Evolutionary conservation across 2,113 vertebrate species (phyloP).

Genomic region (Poecilia latipinna): DNA sequence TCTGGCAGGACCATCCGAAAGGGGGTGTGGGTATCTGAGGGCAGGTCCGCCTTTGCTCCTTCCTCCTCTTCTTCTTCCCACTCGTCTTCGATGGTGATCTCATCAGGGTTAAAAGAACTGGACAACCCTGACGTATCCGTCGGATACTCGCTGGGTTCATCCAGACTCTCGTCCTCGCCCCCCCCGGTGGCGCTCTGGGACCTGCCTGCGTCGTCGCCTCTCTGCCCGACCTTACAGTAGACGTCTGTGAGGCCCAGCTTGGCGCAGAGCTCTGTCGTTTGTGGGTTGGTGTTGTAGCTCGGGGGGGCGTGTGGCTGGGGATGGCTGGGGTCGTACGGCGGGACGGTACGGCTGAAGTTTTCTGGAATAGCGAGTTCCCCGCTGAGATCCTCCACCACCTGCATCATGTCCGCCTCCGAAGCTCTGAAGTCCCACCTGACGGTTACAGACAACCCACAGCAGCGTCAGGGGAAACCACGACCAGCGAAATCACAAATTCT

Average conservation of each 20-base stretch:
- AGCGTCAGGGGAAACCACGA: neutral
- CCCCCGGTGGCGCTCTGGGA: constrained; percentile 54
- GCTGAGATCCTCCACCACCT: constrained; percentile 84
- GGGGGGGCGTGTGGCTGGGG: constrained; percentile 79
- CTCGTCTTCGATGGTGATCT: constrained; percentile 93
- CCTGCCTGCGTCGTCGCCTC: constrained; percentile 45
- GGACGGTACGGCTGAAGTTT: constrained; percentile 89
- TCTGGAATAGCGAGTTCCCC: constrained; percentile 87
- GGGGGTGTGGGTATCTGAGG: constrained; percentile 54
- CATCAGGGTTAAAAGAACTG: constrained; percentile 91
- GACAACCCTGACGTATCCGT: constrained; percentile 89
- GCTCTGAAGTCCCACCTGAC: constrained; percentile 93
- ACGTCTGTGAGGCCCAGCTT: constrained; percentile 90
- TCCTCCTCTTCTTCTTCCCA: constrained; percentile 79
- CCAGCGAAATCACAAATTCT: too few relatives aligned
- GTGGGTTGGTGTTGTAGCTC: constrained; percentile 86
- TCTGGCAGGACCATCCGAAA: constrained; percentile 73
- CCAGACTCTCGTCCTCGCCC: constrained; percentile 81
- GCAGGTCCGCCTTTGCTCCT: constrained; percentile 47
- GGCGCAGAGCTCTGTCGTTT: constrained; percentile 95
- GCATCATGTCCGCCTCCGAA: constrained; percentile 87
- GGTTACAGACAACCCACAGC: neutral
- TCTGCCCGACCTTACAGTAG: constrained; percentile 82
- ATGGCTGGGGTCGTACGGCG: constrained; percentile 84
- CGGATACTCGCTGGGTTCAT: constrained; percentile 90